Conservation (phyloP, 2,797 vertebrate species). For the Chloroceryle amazona region DNA sequence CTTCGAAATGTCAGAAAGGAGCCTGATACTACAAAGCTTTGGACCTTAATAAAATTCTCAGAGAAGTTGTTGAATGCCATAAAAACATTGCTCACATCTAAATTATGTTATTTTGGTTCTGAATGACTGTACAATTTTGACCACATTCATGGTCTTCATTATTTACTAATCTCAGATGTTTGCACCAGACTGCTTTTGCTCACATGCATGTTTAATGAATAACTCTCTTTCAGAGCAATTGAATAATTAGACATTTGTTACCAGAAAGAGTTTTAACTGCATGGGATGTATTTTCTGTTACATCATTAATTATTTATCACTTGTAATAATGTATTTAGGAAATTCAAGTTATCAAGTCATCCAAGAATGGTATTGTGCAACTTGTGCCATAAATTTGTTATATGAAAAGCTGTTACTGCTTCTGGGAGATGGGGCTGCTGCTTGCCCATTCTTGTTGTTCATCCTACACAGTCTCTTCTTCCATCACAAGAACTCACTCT, state of each 20-base stretch:
- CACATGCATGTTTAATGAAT: neutral
- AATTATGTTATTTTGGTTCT: neutral
- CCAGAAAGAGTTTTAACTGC: neutral
- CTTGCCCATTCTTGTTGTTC: neutral
- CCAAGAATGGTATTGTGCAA: neutral
- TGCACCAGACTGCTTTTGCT: neutral
- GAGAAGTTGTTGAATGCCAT: neutral
- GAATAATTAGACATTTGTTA: neutral
- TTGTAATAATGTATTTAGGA: neutral
- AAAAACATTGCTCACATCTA: neutral
- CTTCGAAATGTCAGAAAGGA: neutral
- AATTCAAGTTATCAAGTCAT: neutral
- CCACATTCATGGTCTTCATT: neutral
- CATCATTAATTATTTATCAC: constrained; percentile 30
- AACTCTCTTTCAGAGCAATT: neutral
- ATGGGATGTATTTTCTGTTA: neutral
- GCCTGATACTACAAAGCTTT: neutral
- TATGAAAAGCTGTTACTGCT: neutral
- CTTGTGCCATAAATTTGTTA: neutral
- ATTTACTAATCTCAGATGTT: neutral
- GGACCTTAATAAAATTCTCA: neutral
- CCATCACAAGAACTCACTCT: neutral
- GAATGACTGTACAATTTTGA: neutral
- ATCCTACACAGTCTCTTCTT: neutral
- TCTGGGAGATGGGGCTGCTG: neutral